Conservation (phyloP, 2,797 vertebrate species). For the Dendrocincla tyrannina region DNA sequence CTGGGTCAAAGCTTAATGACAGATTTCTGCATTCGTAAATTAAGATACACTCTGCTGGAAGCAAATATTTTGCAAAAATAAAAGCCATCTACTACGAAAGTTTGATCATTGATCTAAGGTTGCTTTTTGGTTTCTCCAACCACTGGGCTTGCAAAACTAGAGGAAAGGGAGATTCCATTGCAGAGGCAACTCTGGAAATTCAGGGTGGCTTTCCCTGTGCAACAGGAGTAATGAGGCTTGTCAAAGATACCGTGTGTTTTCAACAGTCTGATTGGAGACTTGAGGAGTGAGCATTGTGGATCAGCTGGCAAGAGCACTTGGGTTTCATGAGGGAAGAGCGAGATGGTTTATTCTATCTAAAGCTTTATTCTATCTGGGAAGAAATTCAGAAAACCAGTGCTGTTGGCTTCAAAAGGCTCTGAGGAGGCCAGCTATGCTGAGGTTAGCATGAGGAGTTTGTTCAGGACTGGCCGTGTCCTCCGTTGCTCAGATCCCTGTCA, state of each 20-base stretch:
- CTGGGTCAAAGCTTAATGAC: constrained; percentile 85
- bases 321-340: not conserved
- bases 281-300: not conserved
- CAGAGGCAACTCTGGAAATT: not conserved
- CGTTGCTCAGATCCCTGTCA: not conserved
- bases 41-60: constrained; percentile 82
- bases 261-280: not conserved
- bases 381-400: not conserved
- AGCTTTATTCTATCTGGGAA: not conserved
- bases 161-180: not conserved
- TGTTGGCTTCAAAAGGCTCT: not conserved
- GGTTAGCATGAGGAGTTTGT: not conserved
- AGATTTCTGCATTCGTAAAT: constrained; percentile 81
- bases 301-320: not conserved
- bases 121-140: constrained; percentile 56
- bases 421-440: not conserved
- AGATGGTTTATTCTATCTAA: not conserved
- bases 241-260: not conserved
- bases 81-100: constrained; percentile 75
- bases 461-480: not conserved
- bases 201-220: not conserved
- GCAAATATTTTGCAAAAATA: constrained; percentile 84
- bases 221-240: not conserved
- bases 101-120: constrained; percentile 76
- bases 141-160: not conserved